Evolutionary conservation across 1,140 invertebrate species (phyloP).

Genomic region (Sarcophaga peregrina): DNA sequence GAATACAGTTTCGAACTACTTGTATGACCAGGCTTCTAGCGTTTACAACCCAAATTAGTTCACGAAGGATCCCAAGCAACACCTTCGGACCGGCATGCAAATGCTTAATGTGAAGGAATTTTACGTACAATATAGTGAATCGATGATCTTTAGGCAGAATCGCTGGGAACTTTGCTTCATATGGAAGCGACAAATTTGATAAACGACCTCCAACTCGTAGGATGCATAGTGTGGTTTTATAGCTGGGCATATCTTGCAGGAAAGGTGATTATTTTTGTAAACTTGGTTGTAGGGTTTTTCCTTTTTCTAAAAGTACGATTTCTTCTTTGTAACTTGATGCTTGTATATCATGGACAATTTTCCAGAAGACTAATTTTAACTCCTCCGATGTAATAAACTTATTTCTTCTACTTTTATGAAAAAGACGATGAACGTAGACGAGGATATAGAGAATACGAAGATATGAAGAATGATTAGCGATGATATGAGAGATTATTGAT

Average conservation of each 20-base stretch:
- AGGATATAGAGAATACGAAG: background rate
- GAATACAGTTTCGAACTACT: constrained; percentile 1
- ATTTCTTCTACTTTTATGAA: too few species aligned
- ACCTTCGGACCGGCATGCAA: constrained; percentile 33
- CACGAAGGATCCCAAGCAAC: background rate
- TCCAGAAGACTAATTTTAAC: background rate
- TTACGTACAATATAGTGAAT: constrained; percentile 25
- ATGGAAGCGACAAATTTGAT: background rate
- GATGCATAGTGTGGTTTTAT: background rate
- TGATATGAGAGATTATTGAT: background rate
- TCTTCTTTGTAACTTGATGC: too few species aligned
- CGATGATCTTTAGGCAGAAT: constrained; percentile 30
- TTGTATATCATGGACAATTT: too few species aligned
- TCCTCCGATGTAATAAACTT: background rate
- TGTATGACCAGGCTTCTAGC: constrained; percentile 11
- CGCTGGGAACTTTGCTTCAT: constrained; percentile 31
- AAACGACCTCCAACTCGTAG: constrained; percentile 20
- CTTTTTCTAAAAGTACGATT: background rate
- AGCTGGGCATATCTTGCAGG: background rate
- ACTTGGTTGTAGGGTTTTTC: background rate
- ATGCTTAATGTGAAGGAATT: constrained; percentile 12
- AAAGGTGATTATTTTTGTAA: background rate
- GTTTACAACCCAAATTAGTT: background rate
- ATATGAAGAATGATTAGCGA: background rate
- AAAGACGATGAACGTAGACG: too few species aligned